Evolutionary conservation across 2,888 invertebrate species (phyloP).

Genomic region (Leptinotarsa peninsularis): DNA sequence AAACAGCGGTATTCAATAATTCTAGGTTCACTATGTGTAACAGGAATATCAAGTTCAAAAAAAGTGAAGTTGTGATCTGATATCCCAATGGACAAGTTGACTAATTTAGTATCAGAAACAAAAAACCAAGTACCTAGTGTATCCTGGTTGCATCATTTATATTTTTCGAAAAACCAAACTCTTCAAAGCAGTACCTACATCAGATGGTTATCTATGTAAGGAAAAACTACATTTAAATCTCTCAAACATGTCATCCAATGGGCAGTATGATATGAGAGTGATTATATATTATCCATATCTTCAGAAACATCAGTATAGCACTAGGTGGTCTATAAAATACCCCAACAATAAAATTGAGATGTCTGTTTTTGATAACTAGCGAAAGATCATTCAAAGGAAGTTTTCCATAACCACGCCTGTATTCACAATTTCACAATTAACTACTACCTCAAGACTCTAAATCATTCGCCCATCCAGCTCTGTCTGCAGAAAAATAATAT

Average conservation of each 20-base stretch:
- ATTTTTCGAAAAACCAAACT: constrained; percentile 22
- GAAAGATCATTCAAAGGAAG: constrained; percentile 8
- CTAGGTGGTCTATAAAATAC: constrained; percentile 32
- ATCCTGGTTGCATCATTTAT: constrained; percentile 26
- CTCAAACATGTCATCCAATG: constrained; percentile 29
- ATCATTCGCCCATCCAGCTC: constrained; percentile 25
- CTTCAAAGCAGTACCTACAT: constrained; percentile 21
- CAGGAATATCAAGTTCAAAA: constrained; percentile 21
- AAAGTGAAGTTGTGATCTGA: constrained; percentile 22
- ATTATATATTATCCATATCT: constrained; percentile 30
- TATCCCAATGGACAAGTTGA: constrained; percentile 16
- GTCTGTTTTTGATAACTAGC: constrained; percentile 17
- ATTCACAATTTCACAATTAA: constrained; percentile 15
- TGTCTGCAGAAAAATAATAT: constrained; percentile 28
- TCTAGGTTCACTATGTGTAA: constrained; percentile 8
- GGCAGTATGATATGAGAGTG: constrained; percentile 16
- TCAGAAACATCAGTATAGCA: constrained; percentile 3
- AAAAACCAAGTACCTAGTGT: constrained; percentile 29
- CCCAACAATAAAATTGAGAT: constrained; percentile 13
- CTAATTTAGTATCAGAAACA: constrained; percentile 25
- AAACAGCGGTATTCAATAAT: constrained; percentile 19
- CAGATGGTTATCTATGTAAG: constrained; percentile 26
- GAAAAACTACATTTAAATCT: constrained; percentile 30
- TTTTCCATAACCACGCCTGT: constrained; percentile 6
- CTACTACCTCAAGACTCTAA: constrained; percentile 19